Base-by-base conservation (phyloP, 1,140 invertebrate species). In the Temnothorax longispinosus region DNA sequence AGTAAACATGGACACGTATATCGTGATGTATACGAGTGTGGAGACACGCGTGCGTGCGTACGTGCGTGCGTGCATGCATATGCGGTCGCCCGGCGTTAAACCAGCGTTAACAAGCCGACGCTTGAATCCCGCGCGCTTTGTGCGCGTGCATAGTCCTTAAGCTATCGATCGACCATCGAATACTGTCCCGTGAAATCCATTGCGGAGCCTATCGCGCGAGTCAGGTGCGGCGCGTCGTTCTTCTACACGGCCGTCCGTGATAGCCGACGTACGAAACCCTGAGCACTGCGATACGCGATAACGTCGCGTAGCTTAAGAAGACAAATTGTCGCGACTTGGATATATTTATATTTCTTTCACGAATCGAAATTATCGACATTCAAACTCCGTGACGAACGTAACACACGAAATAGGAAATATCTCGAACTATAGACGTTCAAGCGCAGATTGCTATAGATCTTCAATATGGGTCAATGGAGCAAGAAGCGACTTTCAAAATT, bases 101-200 rank as follows among this genome's bases (percentile, higher is more conserved):
- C 87, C 84, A 84, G 85, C 87, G 89, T 92, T 92, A 92, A 92
- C 89, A 77, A 90, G 80, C 80, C 87, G 87, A 60, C 69, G 85
- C 62, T 27, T 87, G 71, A 82, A 89, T 88, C 89, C 87, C 84
- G 77, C 44, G 87, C 47, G 88, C 88, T 88, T 89, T 92, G 88
- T 92, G 86, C 88, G 56, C 64, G 85, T 15, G 52, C 15, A 54
- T 56, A n/a, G 69, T 88, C 85, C 76, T 81, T 69, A 65, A 86
- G 58, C 52, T 84, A 90, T 90, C 88, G 88, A 90, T 90, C 91
- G 77, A 75, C 80, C 87, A 88, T 92, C 88, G 87, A 88, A 81
- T 85, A 71, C 84, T 85, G 88, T 89, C 86, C 85, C 81, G 47
- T 74, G 80, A 90, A 90, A 90, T 90, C 85, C 87, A 87, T 76